Base-by-base conservation (phyloP, 2,797 vertebrate genomes). In the Diplodus puntazzo region DNA sequence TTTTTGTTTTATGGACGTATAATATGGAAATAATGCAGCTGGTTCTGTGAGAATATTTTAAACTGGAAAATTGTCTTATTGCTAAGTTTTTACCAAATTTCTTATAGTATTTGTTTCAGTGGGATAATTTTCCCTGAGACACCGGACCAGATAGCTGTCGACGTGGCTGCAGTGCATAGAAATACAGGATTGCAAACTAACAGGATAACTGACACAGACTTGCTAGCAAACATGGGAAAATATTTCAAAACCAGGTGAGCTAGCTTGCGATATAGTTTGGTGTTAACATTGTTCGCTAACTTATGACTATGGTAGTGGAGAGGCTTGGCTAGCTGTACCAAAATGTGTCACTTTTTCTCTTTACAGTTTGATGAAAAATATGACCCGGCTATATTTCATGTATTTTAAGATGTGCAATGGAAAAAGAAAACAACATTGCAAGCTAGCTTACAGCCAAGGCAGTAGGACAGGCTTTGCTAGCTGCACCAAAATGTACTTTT, bases 1-100 rank as follows among this genome's bases (percentile, higher is more conserved):
- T 27, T 66, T 78, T 39, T 39, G 77, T 76, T 23, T 77, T 72
- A 68, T 65, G 21, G 43, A 78, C 34, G 79, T 76, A 50, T 39
- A 39, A 39, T 39, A 75, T 69, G 66, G 45, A 75, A 80, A 81
- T 77, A 68, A 70, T 87, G 62, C 92, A 94, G 92, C 92, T 94
- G 93, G 93, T 90, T 94, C 91, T 93, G 93, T 94, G 80, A 88
- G 63, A 69, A 79, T 88, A 84, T 91, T 81, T 78, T 67, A 48
- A 87, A 89, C 84, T 85, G 73, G 81, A 87, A 80, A 77, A 55
- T 30, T 69, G 69, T 78, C 27, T 76, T 76, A 30, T 81, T 70
- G 62, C 62, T 77, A 57, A 61, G 52, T 73, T 73, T 49, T 64
- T 57, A 50, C 50, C 21, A 71, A 59, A 78, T 45, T 11, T 62